These are phyloP conservation scores for Nothoprocta perdicaria DNA, from an alignment of 2,113 vertebrate genomes.

Conservation along the genomic window DNA sequence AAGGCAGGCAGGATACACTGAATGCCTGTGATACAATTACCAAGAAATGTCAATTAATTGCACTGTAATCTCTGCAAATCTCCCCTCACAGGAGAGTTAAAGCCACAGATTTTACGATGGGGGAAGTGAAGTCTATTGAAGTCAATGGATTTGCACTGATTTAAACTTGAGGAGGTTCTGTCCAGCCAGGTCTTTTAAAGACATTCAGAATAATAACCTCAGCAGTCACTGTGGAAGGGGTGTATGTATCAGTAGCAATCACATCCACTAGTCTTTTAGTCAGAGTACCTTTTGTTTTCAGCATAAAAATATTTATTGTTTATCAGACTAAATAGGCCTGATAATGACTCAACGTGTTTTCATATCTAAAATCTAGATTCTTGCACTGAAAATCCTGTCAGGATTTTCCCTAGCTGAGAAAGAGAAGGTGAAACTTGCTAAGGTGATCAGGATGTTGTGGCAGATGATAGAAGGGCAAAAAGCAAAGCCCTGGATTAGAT, in stretches of 20 bases:
- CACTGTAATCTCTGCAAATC: slow-evolving; percentile 7
- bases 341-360: background rate
- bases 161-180: background rate
- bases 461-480: background rate
- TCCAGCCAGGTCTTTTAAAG: background rate
- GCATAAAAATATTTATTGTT: background rate
- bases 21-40: slow-evolving; percentile 3
- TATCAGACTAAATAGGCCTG: background rate
- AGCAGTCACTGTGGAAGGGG: background rate
- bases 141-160: background rate
- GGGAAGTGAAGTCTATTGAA: background rate
- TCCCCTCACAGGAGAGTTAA: background rate
- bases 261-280: background rate
- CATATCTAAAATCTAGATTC: background rate
- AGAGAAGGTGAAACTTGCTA: background rate
- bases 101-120: background rate
- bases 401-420: background rate
- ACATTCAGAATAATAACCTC: background rate
- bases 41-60: slow-evolving; percentile 34
- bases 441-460: background rate
- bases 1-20: background rate
- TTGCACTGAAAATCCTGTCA: background rate
- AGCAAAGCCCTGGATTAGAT: background rate
- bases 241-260: background rate
- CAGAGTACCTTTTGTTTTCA: background rate